phyloP scores from a whole-genome alignment of 2,113 vertebrate species.

The Alosa alosa region DNA sequence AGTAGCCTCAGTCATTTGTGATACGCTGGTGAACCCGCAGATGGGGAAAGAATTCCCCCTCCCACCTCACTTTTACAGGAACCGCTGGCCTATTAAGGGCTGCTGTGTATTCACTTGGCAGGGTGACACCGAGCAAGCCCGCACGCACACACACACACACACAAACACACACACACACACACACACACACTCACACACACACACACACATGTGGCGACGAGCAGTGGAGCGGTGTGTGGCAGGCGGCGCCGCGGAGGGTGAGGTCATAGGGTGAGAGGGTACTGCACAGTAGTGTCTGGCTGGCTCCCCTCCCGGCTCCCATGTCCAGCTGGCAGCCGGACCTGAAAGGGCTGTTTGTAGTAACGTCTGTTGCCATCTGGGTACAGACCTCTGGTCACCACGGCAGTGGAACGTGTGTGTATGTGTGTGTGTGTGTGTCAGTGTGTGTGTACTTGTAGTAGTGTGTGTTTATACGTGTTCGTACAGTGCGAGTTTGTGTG shows the following conservation, averaged over 20 bases:
- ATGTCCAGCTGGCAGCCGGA: conserved; percentile 51
- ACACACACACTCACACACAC: background rate
- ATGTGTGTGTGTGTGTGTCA: background rate
- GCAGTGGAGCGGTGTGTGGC: background rate
- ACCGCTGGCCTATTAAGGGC: conserved; percentile 15
- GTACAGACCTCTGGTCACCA: conserved; percentile 70
- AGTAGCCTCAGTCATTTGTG: background rate
- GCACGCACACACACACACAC: background rate
- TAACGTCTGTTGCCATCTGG: conserved; percentile 72
- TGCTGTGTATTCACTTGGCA: conserved; percentile 16
- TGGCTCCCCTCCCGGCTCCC: conserved; percentile 58
- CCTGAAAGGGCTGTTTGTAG: conserved; percentile 74
- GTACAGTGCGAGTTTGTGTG: background rate
- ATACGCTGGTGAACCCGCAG: conserved; percentile 3
- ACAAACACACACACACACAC: background rate
- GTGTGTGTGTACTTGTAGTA: background rate
- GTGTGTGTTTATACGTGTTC: background rate
- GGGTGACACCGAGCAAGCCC: background rate
- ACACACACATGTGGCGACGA: background rate
- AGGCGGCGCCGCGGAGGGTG: background rate
- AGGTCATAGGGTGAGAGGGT: conserved; percentile 54
- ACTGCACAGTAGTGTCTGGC: conserved; percentile 54
- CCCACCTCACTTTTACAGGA: conserved; percentile 11
- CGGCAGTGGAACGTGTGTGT: conserved; percentile 62
- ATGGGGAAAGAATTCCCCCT: conserved; percentile 15